Conservation (phyloP, 2,113 vertebrate genomes). For the Trachemys scripta region DNA sequence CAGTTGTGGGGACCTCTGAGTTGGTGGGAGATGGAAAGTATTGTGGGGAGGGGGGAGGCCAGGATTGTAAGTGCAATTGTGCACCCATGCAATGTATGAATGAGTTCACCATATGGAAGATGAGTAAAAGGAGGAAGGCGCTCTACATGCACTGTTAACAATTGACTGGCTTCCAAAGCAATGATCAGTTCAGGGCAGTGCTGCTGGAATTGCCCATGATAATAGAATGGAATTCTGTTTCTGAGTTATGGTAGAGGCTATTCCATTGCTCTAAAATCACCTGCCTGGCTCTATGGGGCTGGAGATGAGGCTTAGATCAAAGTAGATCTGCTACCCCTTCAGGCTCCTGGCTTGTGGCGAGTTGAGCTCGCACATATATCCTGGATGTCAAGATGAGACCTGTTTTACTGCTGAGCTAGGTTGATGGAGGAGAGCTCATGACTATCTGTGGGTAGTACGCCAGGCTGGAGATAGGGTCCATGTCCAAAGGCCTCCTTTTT, state of each 20-base stretch:
- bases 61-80: neutral
- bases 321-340: neutral
- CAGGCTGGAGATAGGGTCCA: neutral
- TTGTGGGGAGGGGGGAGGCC: neutral
- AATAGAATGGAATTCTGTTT: neutral
- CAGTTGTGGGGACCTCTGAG: neutral
- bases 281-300: neutral
- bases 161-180: rapidly evolving
- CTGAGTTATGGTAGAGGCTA: neutral
- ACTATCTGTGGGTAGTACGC: neutral
- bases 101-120: neutral
- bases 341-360: neutral
- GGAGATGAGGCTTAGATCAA: neutral
- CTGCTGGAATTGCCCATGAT: neutral
- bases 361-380: neutral
- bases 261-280: neutral
- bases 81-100: neutral
- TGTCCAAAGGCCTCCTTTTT: neutral
- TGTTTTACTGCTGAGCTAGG: neutral
- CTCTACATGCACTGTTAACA: neutral
- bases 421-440: neutral
- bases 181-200: neutral
- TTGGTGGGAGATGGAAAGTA: neutral
- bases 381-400: neutral
- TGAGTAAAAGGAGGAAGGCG: neutral